Evolutionary conservation across 2,113 vertebrate species (phyloP), one percentile per base, ranked within the genome.

Genomic region (Poeciliopsis prolifica): DNA sequence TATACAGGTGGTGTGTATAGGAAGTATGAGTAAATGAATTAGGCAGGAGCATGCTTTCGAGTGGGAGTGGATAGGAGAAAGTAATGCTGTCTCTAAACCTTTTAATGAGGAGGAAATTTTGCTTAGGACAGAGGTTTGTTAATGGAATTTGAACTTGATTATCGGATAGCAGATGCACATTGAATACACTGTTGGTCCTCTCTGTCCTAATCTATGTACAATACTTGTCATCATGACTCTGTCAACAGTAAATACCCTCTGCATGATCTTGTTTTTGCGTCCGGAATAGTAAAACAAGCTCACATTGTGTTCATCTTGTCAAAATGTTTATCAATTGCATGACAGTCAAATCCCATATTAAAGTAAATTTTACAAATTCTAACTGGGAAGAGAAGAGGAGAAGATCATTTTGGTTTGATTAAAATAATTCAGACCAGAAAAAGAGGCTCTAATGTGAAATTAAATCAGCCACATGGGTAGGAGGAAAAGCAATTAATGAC

Each of bases 111-210:
- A 76, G 79, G 84, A 90, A 77, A 85, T 93, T 92, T 89, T 92
- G 93, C 93, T 93, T 92, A 94, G 94, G 90, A 92, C 80, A 88
- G 89, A 73, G 63, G 78, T 93, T 85, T 67, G 84, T 79, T 93
- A 94, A 95, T 95, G 85, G 86, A 91, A 89, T 91, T 91, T 93
- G 81, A 90, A 91, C 87, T 86, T 94, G 93, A 93, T 95, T 94
- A 93, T 78, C 78, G 86, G 86, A 89, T 81, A 86, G 80, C 86
- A 90, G 87, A 82, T 81, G 78, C 75, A 72, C 80, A 64, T 67
- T 68, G 87, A 83, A 76, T 28, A 33, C 72, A 86, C 86, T 81
- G 71, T 78, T 82, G 84, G 79, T 86, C 88, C 84, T 70, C 65
- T 63, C 78, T 82, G 81, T 91, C 83, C 81, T 77, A 72, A 66